These are phyloP conservation scores for Acrocephalus scirpaceus DNA, from an alignment of 2,797 vertebrate genomes.

Conservation along the genomic window DNA sequence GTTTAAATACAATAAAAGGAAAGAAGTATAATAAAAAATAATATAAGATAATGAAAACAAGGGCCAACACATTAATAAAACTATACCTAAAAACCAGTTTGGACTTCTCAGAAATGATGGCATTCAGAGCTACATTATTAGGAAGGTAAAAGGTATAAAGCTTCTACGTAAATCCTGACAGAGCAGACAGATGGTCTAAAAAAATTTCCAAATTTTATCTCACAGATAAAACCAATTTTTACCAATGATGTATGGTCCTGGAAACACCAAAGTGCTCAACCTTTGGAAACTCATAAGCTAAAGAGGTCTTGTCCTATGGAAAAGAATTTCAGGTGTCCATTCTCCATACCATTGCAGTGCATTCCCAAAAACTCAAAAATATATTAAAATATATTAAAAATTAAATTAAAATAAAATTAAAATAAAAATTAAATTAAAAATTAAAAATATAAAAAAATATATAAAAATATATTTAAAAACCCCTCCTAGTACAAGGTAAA, in stretches of 20 bases:
- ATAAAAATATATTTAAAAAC: too few species aligned
- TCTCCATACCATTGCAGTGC: neutral
- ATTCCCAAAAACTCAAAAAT: neutral
- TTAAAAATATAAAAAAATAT: too few species aligned
- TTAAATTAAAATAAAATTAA: too few species aligned
- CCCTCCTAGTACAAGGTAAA: neutral
- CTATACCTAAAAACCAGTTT: neutral
- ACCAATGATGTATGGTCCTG: neutral
- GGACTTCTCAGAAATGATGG: neutral
- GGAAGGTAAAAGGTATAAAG: neutral
- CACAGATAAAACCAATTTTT: neutral
- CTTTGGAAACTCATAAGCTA: neutral
- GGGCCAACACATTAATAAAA: slow-evolving; percentile 10
- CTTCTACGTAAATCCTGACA: neutral
- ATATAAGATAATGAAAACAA: slow-evolving; percentile 42
- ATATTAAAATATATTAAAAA: too few species aligned
- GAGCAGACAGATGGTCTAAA: neutral
- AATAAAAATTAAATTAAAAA: too few species aligned
- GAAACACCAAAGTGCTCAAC: neutral
- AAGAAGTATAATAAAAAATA: slow-evolving; percentile 18
- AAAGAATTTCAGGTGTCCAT: neutral
- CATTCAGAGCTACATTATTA: neutral
- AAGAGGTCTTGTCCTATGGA: neutral
- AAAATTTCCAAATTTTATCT: neutral
- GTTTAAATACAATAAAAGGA: slow-evolving; percentile 39